Conservation (phyloP, 2,113 vertebrate species). For the Ammodytes dubius region DNA sequence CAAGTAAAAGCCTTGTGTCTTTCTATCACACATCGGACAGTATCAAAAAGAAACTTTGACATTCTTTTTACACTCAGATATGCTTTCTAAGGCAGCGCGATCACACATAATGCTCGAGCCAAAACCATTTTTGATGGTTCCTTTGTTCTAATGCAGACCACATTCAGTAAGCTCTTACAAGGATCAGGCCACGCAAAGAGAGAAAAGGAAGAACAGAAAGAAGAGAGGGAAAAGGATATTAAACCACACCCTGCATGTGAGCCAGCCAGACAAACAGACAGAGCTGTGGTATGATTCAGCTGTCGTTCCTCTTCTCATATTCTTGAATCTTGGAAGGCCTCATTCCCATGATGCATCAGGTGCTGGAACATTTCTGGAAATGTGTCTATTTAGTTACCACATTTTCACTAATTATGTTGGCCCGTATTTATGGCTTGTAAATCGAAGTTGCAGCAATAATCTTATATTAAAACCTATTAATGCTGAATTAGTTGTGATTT, state of each 20-base stretch:
- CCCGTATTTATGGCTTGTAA: neutral
- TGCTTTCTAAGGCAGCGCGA: neutral
- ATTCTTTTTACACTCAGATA: neutral
- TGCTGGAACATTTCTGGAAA: neutral
- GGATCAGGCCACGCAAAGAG: slow-evolving; percentile 41
- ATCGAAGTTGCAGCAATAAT: neutral
- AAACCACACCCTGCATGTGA: slow-evolving; percentile 79
- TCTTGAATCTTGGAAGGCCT: slow-evolving; percentile 30
- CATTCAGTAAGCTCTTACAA: slow-evolving; percentile 32
- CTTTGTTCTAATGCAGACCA: slow-evolving; percentile 24
- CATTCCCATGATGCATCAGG: slow-evolving; percentile 6
- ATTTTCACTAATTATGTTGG: neutral
- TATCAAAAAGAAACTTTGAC: neutral
- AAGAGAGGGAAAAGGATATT: slow-evolving; percentile 75
- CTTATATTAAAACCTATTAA: no score
- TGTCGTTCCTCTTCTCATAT: slow-evolving; percentile 25
- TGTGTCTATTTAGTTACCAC: neutral
- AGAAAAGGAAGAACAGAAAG: slow-evolving; percentile 46
- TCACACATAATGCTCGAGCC: neutral
- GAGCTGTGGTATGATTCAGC: slow-evolving; percentile 39
- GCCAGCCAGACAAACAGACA: slow-evolving; percentile 58
- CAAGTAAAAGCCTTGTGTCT: slow-evolving; percentile 8
- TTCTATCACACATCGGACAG: neutral
- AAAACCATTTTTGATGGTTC: slow-evolving; percentile 11
- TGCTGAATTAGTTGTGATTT: no score